Evolutionary conservation across 2,888 invertebrate genomes (phyloP).

Genomic region (Spicauda simplicius): DNA sequence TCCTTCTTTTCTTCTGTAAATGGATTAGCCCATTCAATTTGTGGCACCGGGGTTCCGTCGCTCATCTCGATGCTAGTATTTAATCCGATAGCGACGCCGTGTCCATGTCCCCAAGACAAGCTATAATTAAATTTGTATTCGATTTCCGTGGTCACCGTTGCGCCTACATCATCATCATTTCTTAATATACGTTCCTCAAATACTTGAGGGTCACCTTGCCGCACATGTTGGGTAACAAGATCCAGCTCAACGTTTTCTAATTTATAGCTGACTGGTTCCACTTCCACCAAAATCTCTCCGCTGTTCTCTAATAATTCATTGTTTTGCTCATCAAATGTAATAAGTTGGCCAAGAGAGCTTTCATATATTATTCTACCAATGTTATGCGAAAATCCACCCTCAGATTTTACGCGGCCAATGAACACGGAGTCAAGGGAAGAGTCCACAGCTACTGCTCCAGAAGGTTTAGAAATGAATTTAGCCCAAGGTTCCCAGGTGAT

Average conservation of each 20-base stretch:
- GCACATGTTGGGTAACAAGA: constrained; percentile 77
- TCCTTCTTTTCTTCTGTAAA: constrained; percentile 83
- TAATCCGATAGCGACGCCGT: constrained; percentile 89
- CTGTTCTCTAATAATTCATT: constrained; percentile 83
- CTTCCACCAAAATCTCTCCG: constrained; percentile 92
- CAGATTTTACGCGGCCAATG: constrained; percentile 68
- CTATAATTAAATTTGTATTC: constrained; percentile 89
- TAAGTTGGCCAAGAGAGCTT: constrained; percentile 88
- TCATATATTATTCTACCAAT: constrained; percentile 89
- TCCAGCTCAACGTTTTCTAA: constrained; percentile 87
- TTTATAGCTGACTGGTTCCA: constrained; percentile 91
- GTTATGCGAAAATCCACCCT: constrained; percentile 79
- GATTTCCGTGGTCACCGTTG: constrained; percentile 89
- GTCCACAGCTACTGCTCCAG: constrained; percentile 88
- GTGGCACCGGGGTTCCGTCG: constrained; percentile 83
- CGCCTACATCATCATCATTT: constrained; percentile 84
- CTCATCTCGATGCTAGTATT: constrained; percentile 86
- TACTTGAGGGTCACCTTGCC: constrained; percentile 76
- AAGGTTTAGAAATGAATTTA: constrained; percentile 87
- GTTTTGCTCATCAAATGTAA: constrained; percentile 87
- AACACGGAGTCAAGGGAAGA: constrained; percentile 69
- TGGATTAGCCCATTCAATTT: constrained; percentile 89
- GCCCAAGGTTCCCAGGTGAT: constrained; percentile 91
- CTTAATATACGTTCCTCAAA: constrained; percentile 80
- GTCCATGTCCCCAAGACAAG: constrained; percentile 92